phyloP scores from a whole-genome alignment of 2,888 invertebrate genomes.

The Bruchidius siliquastri region DNA sequence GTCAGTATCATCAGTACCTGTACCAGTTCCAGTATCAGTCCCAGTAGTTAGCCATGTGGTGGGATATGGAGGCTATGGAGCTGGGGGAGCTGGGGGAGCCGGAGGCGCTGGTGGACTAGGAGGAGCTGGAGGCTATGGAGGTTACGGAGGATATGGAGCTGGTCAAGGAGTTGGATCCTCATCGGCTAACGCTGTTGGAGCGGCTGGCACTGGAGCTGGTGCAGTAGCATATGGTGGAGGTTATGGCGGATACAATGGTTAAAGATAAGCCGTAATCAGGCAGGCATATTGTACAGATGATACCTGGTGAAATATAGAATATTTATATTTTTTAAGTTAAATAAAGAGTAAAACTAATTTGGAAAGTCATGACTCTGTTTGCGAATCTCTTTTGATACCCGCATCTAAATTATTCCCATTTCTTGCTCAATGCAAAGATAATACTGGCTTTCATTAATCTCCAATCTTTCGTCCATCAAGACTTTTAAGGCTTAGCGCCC shows the following conservation, averaged over 20 bases:
- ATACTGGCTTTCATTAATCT: too few relatives aligned
- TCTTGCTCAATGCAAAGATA: too few relatives aligned
- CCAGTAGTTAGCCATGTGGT: background rate
- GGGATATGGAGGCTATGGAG: background rate
- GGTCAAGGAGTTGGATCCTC: background rate
- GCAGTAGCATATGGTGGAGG: constrained; percentile 1
- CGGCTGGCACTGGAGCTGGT: constrained; percentile 1
- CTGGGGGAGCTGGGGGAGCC: background rate
- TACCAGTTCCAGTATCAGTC: background rate
- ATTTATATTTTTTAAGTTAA: background rate
- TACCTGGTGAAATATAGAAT: background rate
- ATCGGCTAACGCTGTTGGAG: background rate
- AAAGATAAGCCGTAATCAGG: background rate
- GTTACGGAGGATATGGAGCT: background rate
- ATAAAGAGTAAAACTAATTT: background rate
- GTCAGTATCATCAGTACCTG: constrained; percentile 1
- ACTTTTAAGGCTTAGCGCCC: too few relatives aligned
- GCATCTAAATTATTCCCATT: too few relatives aligned
- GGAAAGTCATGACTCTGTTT: too few relatives aligned
- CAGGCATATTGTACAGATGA: background rate
- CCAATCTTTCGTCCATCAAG: too few relatives aligned
- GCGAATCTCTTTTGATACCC: too few relatives aligned
- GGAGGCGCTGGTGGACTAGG: background rate
- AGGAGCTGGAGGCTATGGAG: background rate
- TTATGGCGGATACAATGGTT: constrained; percentile 4